Evolutionary conservation across 2,113 vertebrate genomes (phyloP).

Genomic region (Hemiprocne comata): DNA sequence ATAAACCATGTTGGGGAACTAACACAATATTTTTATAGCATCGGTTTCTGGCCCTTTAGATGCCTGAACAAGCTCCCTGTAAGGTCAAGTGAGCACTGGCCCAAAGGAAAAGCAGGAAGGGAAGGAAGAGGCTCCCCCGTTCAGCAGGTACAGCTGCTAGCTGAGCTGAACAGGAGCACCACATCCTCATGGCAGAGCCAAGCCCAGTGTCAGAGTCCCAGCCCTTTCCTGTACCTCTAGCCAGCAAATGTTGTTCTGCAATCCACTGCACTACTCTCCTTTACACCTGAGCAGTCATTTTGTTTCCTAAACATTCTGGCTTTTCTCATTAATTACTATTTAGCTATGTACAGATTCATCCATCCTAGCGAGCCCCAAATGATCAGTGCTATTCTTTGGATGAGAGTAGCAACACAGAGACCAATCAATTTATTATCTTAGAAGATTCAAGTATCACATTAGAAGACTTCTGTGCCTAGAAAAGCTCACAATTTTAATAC

Average conservation of each 20-base stretch:
- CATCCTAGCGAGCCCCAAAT: not conserved
- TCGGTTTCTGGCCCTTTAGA: not conserved
- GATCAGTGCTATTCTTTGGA: not conserved
- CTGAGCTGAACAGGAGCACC: not conserved
- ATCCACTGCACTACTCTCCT: not conserved
- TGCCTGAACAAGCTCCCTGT: not conserved
- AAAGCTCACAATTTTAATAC: not conserved
- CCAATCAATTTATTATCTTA: not conserved
- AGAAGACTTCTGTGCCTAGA: not conserved
- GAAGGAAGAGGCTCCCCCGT: not conserved
- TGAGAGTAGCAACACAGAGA: not conserved
- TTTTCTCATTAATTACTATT: not conserved
- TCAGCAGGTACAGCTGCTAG: not conserved
- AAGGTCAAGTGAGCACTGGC: not conserved
- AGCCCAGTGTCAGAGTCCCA: rapidly evolving
- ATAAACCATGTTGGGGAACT: not conserved
- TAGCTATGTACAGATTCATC: not conserved
- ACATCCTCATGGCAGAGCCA: not conserved
- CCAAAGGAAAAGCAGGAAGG: not conserved
- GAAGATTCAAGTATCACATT: not conserved
- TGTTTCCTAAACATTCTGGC: not conserved
- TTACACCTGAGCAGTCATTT: not conserved
- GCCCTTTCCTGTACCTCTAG: not conserved
- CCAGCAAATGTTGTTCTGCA: not conserved
- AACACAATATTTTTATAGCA: rapidly evolving